Evolutionary conservation across 2,113 vertebrate species (phyloP).

Genomic region (Xerus inauris): DNA sequence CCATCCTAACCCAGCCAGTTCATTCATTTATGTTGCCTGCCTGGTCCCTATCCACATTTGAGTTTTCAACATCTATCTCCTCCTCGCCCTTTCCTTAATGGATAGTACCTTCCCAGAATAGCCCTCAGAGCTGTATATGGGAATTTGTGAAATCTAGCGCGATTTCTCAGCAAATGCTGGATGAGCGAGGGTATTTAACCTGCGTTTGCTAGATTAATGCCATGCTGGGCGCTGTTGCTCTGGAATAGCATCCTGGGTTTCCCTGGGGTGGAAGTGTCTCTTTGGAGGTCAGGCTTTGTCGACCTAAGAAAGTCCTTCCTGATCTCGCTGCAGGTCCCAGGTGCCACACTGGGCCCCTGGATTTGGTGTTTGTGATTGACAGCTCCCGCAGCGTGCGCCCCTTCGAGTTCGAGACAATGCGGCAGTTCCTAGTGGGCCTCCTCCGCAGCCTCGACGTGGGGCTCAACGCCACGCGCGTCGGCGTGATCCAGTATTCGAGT

Average conservation of each 20-base stretch:
- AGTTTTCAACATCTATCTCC: neutral
- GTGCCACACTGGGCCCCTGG: slow-evolving; percentile 93
- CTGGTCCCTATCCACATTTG: neutral
- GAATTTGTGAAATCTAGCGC: neutral
- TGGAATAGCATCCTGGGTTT: neutral
- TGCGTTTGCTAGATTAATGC: fast-evolving
- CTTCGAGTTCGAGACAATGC: slow-evolving; percentile 97
- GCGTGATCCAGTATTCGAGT: slow-evolving; percentile 98
- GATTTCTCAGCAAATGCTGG: neutral
- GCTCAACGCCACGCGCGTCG: slow-evolving; percentile 91
- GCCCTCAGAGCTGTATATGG: neutral
- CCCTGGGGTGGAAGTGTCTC: neutral
- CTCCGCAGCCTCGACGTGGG: slow-evolving; percentile 93
- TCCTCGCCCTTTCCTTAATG: neutral
- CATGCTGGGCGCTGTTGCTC: neutral
- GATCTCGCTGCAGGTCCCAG: slow-evolving; percentile 83
- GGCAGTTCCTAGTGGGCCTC: slow-evolving; percentile 96
- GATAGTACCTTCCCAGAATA: neutral
- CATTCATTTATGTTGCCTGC: neutral
- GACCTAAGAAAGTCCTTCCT: neutral
- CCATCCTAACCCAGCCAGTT: neutral
- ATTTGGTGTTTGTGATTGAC: slow-evolving; percentile 98
- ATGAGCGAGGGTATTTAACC: neutral
- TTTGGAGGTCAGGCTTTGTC: neutral
- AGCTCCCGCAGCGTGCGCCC: slow-evolving; percentile 97